Evolutionary conservation across 2,888 invertebrate genomes (phyloP), one percentile per base, ranked within the genome.

Genomic region (Caenorhabditis virilis): DNA sequence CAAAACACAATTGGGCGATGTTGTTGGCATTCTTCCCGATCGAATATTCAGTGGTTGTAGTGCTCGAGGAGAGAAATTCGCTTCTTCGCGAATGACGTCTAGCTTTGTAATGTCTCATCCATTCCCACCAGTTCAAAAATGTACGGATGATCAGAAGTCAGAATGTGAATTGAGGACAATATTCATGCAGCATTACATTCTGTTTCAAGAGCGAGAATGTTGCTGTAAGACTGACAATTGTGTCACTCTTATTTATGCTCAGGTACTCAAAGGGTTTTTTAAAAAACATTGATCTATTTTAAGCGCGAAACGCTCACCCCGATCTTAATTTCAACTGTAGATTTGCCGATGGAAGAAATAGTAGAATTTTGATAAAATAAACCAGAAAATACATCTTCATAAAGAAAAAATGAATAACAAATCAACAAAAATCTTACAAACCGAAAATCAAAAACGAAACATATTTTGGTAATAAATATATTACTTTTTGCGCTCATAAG

Each of bases 401-500:
- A n/a, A n/a, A n/a, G n/a, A n/a, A n/a, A n/a, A n/a, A n/a, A n/a
- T n/a, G n/a, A n/a, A n/a, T n/a, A n/a, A n/a, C n/a, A 20, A 5
- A 42, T 15, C 23, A 5, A 23, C 25, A 13, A n/a, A 23, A 15
- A 13, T 45, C 16, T 16, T 26, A 9, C 7, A 45, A 27, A n/a
- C 16, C n/a, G 27, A 27, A 42, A 7, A 39, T 7, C 13, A 42
- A 39, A 39, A 27, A 27, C 26, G 27, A 45, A 22, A 42, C 7
- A 18, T 13, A 36, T 15, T n/a, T 20, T 7, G 2, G 16, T 36
- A 39, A 42, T 20, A 42, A 42, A 30, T 30, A 1, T 11, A 27
- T 69, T 51, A 82, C 50, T 78, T 75, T 57, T 80, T 82, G 26
- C 82, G 54, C 42, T 82, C 80, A 56, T 74, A 79, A 5, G 76